A percentile compares a stretch with the other conserved stretches of the same genome.
phyloP scores from a whole-genome alignment of 1,140 invertebrate genomes.

The Papilio dardanus region DNA sequence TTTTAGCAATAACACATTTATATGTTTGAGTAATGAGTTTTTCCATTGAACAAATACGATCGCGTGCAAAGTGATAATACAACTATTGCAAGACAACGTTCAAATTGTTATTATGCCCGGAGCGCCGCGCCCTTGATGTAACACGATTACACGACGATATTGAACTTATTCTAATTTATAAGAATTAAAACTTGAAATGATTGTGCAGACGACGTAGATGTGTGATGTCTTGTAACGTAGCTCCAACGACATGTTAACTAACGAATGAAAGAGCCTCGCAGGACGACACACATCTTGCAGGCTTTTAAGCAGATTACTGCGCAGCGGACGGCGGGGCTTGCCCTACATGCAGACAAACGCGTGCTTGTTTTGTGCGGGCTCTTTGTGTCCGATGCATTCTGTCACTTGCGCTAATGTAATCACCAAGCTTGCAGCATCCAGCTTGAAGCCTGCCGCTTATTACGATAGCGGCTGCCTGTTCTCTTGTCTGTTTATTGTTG shows the following conservation, averaged over 20 bases:
- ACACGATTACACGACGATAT: too few species aligned
- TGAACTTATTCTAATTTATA: neutral
- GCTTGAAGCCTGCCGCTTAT: neutral
- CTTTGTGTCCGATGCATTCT: neutral
- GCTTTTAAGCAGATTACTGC: conserved; percentile 1
- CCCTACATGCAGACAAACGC: neutral
- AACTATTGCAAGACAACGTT: neutral
- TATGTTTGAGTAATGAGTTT: neutral
- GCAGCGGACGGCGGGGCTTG: neutral
- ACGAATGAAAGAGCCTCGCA: neutral
- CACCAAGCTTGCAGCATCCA: neutral
- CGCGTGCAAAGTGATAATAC: too few species aligned
- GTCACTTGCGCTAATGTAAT: neutral
- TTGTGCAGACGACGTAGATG: neutral
- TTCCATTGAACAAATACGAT: neutral
- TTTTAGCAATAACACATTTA: neutral
- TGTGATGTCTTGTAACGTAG: neutral
- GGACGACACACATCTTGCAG: neutral
- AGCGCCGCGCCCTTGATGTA: neutral
- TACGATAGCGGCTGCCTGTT: neutral
- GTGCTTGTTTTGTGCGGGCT: neutral
- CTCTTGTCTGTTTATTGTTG: neutral
- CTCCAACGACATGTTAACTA: too few species aligned
- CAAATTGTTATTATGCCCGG: neutral
- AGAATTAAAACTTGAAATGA: neutral